Conservation (phyloP, 2,888 invertebrate species). For the Latheticus oryzae region DNA sequence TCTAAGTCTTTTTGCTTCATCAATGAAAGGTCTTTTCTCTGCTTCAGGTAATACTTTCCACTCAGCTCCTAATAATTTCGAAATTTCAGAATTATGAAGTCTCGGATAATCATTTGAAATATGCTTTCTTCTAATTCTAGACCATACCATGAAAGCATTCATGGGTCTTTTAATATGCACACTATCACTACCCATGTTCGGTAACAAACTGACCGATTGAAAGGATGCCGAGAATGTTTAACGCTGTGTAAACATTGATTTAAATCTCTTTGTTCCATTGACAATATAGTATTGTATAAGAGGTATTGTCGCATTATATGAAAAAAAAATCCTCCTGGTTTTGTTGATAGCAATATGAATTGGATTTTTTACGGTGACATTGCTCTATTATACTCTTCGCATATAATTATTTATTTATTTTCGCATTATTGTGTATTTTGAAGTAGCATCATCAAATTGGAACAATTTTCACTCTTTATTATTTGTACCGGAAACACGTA, state of each 20-base stretch:
- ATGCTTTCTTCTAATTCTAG: slow-evolving; percentile 80
- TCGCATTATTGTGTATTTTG: slow-evolving; percentile 32
- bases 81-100: slow-evolving; percentile 82
- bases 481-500: slow-evolving; percentile 34
- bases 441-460: slow-evolving; percentile 32
- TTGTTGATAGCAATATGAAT: slow-evolving; percentile 45
- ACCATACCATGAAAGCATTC: slow-evolving; percentile 95
- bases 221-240: slow-evolving; percentile 58
- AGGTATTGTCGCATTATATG: slow-evolving; percentile 55
- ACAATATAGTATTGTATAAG: slow-evolving; percentile 60
- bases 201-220: slow-evolving; percentile 48
- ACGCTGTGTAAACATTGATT: slow-evolving; percentile 64
- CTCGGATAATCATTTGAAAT: slow-evolving; percentile 87
- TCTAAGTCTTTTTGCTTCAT: slow-evolving; percentile 79
- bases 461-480: slow-evolving; percentile 42
- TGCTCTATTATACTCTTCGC: slow-evolving; percentile 13
- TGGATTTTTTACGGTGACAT: slow-evolving; percentile 31
- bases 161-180: slow-evolving; percentile 90
- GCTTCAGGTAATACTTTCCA: slow-evolving; percentile 85
- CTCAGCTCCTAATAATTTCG: slow-evolving; percentile 83
- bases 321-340: slow-evolving; percentile 52
- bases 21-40: slow-evolving; percentile 88
- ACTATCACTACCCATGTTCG: slow-evolving; percentile 27
- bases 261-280: slow-evolving; percentile 61
- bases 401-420: slow-evolving; percentile 43